These are phyloP conservation scores for Stomorhina lunata DNA, from an alignment of 2,888 invertebrate genomes.

Conservation along the genomic window DNA sequence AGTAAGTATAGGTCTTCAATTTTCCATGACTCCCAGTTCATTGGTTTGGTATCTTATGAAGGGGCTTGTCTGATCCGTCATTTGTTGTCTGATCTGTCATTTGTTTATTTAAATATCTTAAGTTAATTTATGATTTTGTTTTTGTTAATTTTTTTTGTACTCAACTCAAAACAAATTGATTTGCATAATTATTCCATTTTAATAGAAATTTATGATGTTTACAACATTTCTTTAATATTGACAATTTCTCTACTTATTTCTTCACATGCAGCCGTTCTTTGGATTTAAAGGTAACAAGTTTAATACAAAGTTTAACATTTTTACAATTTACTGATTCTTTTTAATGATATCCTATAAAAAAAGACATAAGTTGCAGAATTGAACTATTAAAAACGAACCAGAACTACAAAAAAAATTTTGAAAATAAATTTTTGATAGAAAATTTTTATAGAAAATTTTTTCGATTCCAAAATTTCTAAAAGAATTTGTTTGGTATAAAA, in stretches of 20 bases:
- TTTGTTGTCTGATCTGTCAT: too few relatives aligned
- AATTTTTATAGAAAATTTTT: too few relatives aligned
- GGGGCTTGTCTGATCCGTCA: too few relatives aligned
- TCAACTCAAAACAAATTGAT: not conserved
- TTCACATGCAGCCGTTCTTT: slow-evolving; percentile 43
- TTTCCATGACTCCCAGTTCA: too few relatives aligned
- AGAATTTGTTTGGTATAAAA: too few relatives aligned
- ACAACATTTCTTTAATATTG: not conserved
- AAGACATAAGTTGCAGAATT: too few relatives aligned
- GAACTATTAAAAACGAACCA: too few relatives aligned
- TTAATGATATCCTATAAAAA: slow-evolving; percentile 1
- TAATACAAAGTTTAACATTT: not conserved
- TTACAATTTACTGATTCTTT: not conserved
- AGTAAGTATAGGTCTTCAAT: too few relatives aligned
- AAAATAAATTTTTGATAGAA: too few relatives aligned
- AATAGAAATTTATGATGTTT: not conserved
- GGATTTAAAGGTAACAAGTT: slow-evolving; percentile 46
- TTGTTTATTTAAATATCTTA: not conserved
- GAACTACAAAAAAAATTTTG: too few relatives aligned
- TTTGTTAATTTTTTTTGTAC: not conserved
- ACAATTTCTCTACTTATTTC: not conserved
- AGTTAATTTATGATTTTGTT: not conserved
- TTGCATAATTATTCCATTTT: not conserved
- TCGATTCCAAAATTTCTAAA: too few relatives aligned
- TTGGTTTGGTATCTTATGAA: too few relatives aligned